Base-by-base conservation (phyloP, 2,888 invertebrate species). In the Caradrina kadenii region DNA sequence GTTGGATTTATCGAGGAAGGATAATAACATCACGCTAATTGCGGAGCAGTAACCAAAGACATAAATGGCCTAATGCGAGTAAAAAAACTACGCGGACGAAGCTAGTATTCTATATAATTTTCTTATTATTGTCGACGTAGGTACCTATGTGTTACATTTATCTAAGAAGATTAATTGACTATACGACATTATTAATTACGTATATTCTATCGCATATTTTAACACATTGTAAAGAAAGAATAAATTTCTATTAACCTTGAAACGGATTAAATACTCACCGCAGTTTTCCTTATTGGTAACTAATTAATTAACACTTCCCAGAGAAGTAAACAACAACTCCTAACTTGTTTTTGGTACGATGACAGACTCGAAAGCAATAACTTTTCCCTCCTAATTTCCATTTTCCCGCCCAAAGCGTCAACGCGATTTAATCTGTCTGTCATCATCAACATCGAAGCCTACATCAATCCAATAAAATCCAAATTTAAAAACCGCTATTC, bases 391-490 rank as follows among this genome's bases (percentile, higher is more conserved):
- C 80, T 79, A 84, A 88, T 89, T 88, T 89, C 79, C 85, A 90
- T 89, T 91, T 84, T 93, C 90, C 92, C 90, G 91, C 93, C 92
- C 90, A 91, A 86, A 91, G 91, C 91, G 89, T 91, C 91, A 88
- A 89, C 90, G 87, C 87, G 83, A 90, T 89, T 89, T 90, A 93
- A 94, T 93, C 88, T 89, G 85, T 88, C 87, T 91, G 90, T 94
- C 93, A 92, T 92, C 93, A 91, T 88, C 82, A 85, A 86, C 80
- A 87, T 87, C 82, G 87, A 92, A 88, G 90, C 90, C 88, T 85
- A 86, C 91, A 93, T 92, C 90, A 94, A 94, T 93, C 91, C 45
- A 90, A 84, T 70, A 78, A 61, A 83, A 75, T 68, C 75, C 89
- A 82, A 89, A 86, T 31, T 73, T 80, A 73, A 53, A 26, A 48